These are phyloP conservation scores for Eulemur macaco DNA, from an alignment of 2,113 vertebrate species.

Conservation along the genomic window DNA sequence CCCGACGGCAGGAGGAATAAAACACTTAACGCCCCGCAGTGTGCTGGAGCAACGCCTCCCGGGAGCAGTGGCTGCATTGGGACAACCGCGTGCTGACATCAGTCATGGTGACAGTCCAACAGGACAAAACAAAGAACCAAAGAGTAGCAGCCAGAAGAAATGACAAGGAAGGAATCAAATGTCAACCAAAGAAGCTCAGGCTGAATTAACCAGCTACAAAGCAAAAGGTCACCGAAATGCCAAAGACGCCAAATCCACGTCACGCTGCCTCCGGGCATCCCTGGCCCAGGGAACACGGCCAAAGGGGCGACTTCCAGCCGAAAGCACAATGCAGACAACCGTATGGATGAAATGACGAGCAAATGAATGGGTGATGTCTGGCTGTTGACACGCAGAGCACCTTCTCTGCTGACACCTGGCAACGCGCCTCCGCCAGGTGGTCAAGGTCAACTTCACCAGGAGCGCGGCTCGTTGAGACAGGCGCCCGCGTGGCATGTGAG, in stretches of 20 bases:
- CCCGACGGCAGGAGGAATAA: neutral
- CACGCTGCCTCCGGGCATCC: fast-evolving
- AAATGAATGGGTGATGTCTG: fast-evolving
- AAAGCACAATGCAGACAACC: fast-evolving
- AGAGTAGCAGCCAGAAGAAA: fast-evolving
- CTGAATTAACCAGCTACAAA: fast-evolving
- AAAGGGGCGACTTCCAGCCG: fast-evolving
- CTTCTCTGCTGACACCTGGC: neutral
- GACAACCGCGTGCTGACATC: fast-evolving
- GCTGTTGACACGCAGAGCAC: fast-evolving
- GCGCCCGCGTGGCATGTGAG: fast-evolving
- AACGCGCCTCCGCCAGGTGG: neutral
- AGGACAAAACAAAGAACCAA: fast-evolving
- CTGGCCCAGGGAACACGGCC: fast-evolving
- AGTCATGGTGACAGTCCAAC: fast-evolving
- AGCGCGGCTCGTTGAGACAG: fast-evolving
- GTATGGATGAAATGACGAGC: neutral
- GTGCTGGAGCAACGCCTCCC: fast-evolving
- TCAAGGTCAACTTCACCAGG: neutral
- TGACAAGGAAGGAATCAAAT: fast-evolving
- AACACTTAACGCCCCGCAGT: fast-evolving
- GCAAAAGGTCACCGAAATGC: neutral
- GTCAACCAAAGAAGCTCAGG: neutral
- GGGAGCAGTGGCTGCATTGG: fast-evolving
- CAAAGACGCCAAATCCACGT: neutral